Evolutionary conservation across 2,888 invertebrate genomes (phyloP).

Genomic region (Enchytraeus crypticus): DNA sequence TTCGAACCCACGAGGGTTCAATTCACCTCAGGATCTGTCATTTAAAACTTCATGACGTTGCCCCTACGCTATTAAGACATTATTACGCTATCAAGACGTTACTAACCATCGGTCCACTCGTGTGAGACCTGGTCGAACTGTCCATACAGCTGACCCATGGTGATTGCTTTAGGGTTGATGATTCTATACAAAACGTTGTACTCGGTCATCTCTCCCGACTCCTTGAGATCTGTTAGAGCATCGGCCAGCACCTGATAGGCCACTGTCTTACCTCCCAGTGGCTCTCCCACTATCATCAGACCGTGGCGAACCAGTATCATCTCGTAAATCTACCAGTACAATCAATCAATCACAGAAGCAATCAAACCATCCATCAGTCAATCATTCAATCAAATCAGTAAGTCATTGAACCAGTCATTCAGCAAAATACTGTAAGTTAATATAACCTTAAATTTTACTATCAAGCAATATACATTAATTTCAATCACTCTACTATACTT

Average conservation of each 20-base stretch:
- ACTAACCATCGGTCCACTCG: slow-evolving; percentile 50
- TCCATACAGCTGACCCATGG: slow-evolving; percentile 50
- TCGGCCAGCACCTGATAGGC: slow-evolving; percentile 49
- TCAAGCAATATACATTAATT: no score
- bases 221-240: slow-evolving; percentile 42
- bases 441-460: no score
- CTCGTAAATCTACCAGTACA: slow-evolving; percentile 43
- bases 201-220: slow-evolving; percentile 35
- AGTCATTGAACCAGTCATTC: no score
- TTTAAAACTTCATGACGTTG: no score
- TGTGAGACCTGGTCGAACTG: slow-evolving; percentile 49
- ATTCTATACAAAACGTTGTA: slow-evolving; percentile 38
- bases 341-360: not conserved
- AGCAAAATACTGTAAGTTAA: no score
- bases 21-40: no score
- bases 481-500: no score
- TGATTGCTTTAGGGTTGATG: slow-evolving; percentile 49
- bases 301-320: slow-evolving; percentile 51
- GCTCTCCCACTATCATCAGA: slow-evolving; percentile 50
- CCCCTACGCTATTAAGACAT: no score
- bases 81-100: no score
- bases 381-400: no score
- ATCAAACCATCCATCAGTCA: no score
- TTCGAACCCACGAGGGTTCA: no score
- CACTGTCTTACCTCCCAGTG: slow-evolving; percentile 49